Evolutionary conservation across 2,888 invertebrate species (phyloP).

Genomic region (Amphipoea oculea): DNA sequence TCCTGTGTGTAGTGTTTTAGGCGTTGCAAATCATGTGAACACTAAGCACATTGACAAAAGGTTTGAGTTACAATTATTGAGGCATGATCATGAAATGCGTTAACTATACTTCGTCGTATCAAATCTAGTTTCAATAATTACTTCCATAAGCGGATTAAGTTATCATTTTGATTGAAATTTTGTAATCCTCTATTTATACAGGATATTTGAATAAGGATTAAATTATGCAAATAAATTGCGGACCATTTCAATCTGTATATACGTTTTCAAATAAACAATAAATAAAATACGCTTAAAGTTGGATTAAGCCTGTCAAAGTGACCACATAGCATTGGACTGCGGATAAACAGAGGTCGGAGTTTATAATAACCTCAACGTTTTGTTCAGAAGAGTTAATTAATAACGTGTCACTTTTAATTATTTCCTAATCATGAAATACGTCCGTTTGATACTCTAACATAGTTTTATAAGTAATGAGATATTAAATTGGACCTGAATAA

Average conservation of each 20-base stretch:
- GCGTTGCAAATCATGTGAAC: background rate
- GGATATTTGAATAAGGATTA: background rate
- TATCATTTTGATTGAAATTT: background rate
- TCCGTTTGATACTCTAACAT: background rate
- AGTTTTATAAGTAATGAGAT: background rate
- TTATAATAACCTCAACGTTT: slow-evolving; percentile 3
- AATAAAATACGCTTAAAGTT: slow-evolving; percentile 21
- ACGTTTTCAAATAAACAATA: slow-evolving; percentile 19
- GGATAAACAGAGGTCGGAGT: slow-evolving; percentile 8
- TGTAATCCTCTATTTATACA: background rate
- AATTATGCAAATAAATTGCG: background rate
- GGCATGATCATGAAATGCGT: too few species aligned
- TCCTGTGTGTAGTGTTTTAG: background rate
- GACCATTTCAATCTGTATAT: slow-evolving; percentile 5
- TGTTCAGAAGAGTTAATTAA: background rate
- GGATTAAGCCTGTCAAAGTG: slow-evolving; percentile 15
- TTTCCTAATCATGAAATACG: slow-evolving; percentile 1
- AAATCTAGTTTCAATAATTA: background rate
- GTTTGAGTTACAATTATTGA: background rate
- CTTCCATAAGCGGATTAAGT: background rate
- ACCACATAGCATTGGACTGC: slow-evolving; percentile 4
- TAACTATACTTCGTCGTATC: background rate
- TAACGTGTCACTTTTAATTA: slow-evolving; percentile 9
- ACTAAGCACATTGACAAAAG: background rate
- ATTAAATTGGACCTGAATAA: slow-evolving; percentile 11